phyloP scores from a whole-genome alignment of 2,888 invertebrate species.

The Tinea trinotella region DNA sequence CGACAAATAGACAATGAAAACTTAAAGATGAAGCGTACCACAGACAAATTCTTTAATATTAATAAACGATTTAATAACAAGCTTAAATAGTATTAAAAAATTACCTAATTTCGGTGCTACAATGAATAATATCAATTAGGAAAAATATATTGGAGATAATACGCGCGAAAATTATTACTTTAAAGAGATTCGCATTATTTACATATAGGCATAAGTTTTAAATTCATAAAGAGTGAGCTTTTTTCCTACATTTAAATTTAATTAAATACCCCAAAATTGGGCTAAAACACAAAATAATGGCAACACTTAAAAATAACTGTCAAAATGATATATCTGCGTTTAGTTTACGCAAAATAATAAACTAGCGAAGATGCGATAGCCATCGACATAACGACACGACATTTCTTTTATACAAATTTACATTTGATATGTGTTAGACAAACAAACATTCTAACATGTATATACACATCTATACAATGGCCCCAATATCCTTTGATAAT shows the following conservation, averaged over 20 bases:
- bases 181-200: conserved; percentile 6
- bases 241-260: conserved; percentile 6
- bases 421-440: conserved; percentile 60
- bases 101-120: conserved; percentile 5
- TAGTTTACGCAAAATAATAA: conserved; percentile 1
- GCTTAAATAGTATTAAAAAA: background rate
- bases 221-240: conserved; percentile 10
- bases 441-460: conserved; percentile 8
- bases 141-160: background rate
- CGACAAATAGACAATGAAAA: conserved; percentile 44
- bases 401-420: conserved; percentile 41
- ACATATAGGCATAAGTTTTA: conserved; percentile 2
- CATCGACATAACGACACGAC: conserved; percentile 67
- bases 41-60: conserved; percentile 3
- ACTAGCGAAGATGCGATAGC: conserved; percentile 22
- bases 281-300: background rate
- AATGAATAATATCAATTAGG: background rate
- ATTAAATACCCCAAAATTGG: background rate
- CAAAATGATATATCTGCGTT: background rate
- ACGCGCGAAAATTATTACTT: background rate
- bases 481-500: conserved; percentile 46
- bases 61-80: conserved; percentile 2
- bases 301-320: conserved; percentile 7
- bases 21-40: conserved; percentile 36
- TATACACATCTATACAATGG: conserved; percentile 27